These are phyloP conservation scores for Flabesymbios commensalis DNA, from an alignment of 2,888 invertebrate species.

Conservation along the genomic window DNA sequence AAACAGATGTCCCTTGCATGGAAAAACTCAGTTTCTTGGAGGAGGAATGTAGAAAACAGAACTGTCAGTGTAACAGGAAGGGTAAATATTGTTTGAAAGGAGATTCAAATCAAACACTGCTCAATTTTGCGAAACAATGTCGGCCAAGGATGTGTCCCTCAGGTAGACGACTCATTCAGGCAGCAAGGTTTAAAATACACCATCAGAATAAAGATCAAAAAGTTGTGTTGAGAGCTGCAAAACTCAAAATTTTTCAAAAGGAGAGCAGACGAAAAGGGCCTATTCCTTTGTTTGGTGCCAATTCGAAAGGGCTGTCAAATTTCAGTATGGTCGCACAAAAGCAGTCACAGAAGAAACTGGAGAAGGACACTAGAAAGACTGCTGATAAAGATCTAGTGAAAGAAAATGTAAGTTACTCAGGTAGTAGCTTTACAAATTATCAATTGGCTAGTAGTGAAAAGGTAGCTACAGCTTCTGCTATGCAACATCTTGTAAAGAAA, in stretches of 20 bases:
- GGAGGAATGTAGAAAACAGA: neutral
- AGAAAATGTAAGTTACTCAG: too few relatives aligned
- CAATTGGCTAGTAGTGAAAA: neutral
- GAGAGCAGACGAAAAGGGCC: neutral
- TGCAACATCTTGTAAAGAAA: neutral
- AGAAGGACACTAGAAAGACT: neutral
- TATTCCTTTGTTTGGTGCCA: neutral
- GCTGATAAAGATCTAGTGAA: neutral
- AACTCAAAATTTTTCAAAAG: slow-evolving; percentile 18
- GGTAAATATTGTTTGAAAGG: too few relatives aligned
- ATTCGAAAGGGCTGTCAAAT: neutral
- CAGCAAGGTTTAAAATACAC: slow-evolving; percentile 45
- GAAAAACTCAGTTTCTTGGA: too few relatives aligned
- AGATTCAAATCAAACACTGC: too few relatives aligned
- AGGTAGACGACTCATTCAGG: slow-evolving; percentile 24
- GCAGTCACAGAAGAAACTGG: neutral
- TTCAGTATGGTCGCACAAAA: neutral
- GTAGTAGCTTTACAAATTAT: neutral
- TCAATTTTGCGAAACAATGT: too few relatives aligned
- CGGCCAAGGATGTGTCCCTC: too few relatives aligned
- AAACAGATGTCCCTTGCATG: too few relatives aligned
- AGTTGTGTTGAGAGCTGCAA: slow-evolving; percentile 44
- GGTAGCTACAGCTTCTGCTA: neutral
- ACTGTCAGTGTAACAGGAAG: neutral
- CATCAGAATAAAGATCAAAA: slow-evolving; percentile 48